Evolutionary conservation across 2,113 vertebrate species (phyloP), one percentile per base, ranked within the genome.

Genomic region (Sceloporus undulatus): DNA sequence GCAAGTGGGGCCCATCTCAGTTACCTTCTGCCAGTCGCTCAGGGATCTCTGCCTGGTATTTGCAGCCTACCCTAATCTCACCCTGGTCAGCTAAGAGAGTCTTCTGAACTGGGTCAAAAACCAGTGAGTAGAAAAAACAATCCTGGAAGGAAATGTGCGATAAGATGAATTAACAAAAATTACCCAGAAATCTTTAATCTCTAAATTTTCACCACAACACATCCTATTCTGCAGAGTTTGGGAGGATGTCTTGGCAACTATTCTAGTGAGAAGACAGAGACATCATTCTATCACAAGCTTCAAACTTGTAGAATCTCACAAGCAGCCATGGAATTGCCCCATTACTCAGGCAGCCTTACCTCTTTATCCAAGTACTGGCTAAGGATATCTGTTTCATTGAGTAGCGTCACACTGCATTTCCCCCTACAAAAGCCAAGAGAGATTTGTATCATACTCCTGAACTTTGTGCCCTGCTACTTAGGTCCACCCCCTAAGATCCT

Each of bases 91-190:
- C 98, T 48, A 99, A 87, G 87, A 99, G 95, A 1, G 98, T 99
- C 95, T 99, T 99, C 92, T 99, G 98, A 40, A 98, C 98, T 0
- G 98, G 98, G 95, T 99, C 98, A 11, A 99, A 99, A 90, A 99
- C 98, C 97, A 99, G 77, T 0, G 98, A 99, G 92, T 99, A 99
- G 96, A 98, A 99, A 93, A 99, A 99, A 78, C 98, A 98, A 91
- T 99, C 98, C 98, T 99, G 91, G 79, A 3, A 9, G 10, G 29
- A 71, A 52, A 48, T 40, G 42, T 23, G 7, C 19, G 0, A 3
- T 4, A 73, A 54, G 59, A 5, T 48, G 6, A 82, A 34, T 73
- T 6, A 25, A 27, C 3, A 59, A 71, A 9, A 62, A 11, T 23
- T 14, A 34, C 23, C 34, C 38, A 13, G 82, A 40, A 54, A 59